A percentile compares a stretch with the other conserved stretches of the same genome.
These are phyloP conservation scores for Tipula vernalis DNA, from an alignment of 2,888 invertebrate species.

Conservation along the genomic window DNA sequence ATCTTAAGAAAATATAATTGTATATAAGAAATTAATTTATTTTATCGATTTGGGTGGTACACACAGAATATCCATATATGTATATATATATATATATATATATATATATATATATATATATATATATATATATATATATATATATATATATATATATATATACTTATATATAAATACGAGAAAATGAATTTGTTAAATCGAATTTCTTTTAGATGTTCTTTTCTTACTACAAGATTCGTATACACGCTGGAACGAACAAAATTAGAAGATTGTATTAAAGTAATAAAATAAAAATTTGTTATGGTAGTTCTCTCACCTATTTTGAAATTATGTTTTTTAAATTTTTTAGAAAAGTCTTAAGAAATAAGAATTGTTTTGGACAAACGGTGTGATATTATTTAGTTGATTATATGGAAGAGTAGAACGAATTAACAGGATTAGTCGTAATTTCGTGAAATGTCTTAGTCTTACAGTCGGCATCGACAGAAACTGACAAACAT, in stretches of 20 bases:
- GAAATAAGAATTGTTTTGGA: background rate
- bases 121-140: too few species aligned
- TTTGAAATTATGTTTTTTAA: background rate
- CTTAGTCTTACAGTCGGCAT: background rate
- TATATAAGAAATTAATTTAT: constrained; percentile 8
- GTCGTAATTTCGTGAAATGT: background rate
- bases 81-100: background rate
- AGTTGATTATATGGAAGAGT: background rate
- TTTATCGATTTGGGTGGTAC: constrained; percentile 10
- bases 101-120: too few species aligned
- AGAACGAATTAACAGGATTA: background rate
- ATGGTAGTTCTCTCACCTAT: constrained; percentile 10
- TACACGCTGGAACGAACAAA: background rate
- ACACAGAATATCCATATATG: background rate
- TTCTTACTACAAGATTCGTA: background rate
- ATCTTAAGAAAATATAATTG: background rate
- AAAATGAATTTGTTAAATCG: background rate
- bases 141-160: background rate
- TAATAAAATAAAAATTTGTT: constrained; percentile 9
- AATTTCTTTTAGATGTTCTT: background rate
- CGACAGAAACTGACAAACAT: too few species aligned
- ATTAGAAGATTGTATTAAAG: background rate
- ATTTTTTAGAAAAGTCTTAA: background rate
- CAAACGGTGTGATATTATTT: background rate
- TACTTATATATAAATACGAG: background rate